Percentiles rank a stretch among this genome's conserved stretches.
Conservation (phyloP, 2,113 vertebrate species). For the Steatornis caripensis region DNA sequence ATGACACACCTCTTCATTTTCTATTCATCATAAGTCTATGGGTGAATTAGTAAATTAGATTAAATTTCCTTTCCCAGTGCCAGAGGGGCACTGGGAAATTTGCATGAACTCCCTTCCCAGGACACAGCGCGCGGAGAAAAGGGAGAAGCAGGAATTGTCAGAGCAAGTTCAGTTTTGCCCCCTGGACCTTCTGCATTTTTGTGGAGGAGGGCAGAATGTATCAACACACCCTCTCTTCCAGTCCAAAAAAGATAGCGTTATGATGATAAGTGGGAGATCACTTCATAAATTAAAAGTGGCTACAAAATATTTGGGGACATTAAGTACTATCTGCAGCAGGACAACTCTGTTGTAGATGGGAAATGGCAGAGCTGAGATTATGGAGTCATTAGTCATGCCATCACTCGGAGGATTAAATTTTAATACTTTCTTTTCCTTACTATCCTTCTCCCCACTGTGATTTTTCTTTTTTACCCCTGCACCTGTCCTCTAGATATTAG, state of each 20-base stretch:
- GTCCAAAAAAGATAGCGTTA: background rate
- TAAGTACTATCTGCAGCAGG: background rate
- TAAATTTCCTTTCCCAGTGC: constrained; percentile 50
- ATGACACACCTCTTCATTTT: constrained; percentile 47
- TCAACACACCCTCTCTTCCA: constrained; percentile 31
- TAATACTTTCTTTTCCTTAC: background rate
- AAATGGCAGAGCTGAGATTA: background rate
- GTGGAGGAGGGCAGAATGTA: constrained; percentile 47
- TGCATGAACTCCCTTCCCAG: constrained; percentile 40
- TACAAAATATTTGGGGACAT: background rate
- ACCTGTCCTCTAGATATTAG: constrained; percentile 41
- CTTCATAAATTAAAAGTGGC: background rate
- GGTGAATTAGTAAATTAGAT: constrained; percentile 48
- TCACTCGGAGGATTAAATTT: constrained; percentile 12
- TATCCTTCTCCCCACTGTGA: background rate
- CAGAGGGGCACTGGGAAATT: constrained; percentile 63
- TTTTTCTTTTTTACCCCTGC: background rate
- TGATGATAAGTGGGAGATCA: background rate
- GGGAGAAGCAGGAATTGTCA: constrained; percentile 43
- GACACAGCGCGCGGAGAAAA: background rate
- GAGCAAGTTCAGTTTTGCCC: constrained; percentile 56
- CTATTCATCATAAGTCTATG: constrained; percentile 20
- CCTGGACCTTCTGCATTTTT: constrained; percentile 52
- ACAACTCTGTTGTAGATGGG: background rate
- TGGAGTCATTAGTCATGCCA: background rate